These are phyloP conservation scores for Rhea pennata DNA, from an alignment of 2,113 vertebrate genomes.

Conservation along the genomic window DNA sequence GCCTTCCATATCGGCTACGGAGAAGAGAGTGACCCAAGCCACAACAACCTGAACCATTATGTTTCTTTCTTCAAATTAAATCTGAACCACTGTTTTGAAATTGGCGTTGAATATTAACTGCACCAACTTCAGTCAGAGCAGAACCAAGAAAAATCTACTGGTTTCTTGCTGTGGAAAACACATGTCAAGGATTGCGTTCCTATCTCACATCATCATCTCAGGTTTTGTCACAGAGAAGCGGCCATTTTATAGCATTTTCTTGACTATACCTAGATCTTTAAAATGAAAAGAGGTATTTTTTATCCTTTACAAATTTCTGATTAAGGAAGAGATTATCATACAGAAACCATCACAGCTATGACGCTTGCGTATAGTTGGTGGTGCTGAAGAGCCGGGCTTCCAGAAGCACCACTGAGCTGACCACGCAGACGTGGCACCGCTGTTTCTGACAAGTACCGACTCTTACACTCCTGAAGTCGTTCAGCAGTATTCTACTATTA, in stretches of 20 bases:
- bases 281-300: neutral
- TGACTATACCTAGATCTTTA: neutral
- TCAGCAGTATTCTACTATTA: neutral
- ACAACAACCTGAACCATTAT: neutral
- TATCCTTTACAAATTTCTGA: neutral
- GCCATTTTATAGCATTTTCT: neutral
- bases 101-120: neutral
- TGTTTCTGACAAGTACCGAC: neutral
- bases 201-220: neutral
- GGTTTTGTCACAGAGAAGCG: no score
- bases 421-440: fast-evolving
- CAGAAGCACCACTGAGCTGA: neutral
- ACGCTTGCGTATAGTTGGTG: no score
- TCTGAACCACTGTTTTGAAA: neutral
- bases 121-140: neutral
- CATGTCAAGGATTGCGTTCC: neutral
- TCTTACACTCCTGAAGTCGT: neutral
- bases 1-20: neutral
- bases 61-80: neutral
- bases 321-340: neutral
- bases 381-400: fast-evolving
- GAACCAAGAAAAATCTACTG: neutral
- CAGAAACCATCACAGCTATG: fast-evolving
- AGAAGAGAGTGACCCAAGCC: neutral
- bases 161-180: neutral